phyloP scores from a whole-genome alignment of 1,140 invertebrate species.

The Hermetia illucens region DNA sequence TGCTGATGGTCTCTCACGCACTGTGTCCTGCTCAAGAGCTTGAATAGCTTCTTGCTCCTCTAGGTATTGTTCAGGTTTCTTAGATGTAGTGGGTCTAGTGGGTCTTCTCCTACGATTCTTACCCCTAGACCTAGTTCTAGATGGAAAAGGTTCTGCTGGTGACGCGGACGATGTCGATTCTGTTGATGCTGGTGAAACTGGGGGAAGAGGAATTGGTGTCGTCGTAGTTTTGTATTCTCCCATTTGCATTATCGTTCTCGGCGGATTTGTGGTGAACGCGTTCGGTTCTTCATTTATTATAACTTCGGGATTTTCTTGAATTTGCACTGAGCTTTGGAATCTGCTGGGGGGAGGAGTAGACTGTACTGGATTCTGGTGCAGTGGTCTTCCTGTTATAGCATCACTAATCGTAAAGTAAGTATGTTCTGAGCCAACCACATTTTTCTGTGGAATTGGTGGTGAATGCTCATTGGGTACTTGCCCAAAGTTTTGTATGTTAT shows the following conservation, averaged over 20 bases:
- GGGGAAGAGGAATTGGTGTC: background rate
- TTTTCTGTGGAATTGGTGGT: slow-evolving; percentile 1
- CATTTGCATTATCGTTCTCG: background rate
- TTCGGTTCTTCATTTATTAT: background rate
- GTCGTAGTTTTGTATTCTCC: too few species aligned
- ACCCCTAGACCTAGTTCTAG: background rate
- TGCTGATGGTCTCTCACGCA: background rate
- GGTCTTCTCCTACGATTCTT: too few species aligned
- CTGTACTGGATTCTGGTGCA: background rate
- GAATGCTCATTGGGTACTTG: slow-evolving; percentile 1
- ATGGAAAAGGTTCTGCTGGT: background rate
- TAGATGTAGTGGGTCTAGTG: background rate
- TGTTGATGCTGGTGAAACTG: background rate
- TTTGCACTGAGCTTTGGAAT: too few species aligned
- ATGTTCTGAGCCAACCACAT: slow-evolving; percentile 2
- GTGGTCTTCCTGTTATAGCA: slow-evolving; percentile 3
- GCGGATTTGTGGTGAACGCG: background rate
- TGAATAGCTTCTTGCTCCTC: background rate
- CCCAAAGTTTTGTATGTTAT: background rate
- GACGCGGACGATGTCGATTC: background rate
- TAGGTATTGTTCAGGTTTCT: background rate
- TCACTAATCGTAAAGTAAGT: slow-evolving; percentile 6
- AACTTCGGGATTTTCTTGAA: slow-evolving; percentile 1
- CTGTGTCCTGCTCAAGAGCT: too few species aligned
- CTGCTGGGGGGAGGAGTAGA: background rate